Percentiles rank a stretch among this genome's conserved stretches.
phyloP scores from a whole-genome alignment of 2,797 vertebrate species.

The Pantherophis vulpinus region DNA sequence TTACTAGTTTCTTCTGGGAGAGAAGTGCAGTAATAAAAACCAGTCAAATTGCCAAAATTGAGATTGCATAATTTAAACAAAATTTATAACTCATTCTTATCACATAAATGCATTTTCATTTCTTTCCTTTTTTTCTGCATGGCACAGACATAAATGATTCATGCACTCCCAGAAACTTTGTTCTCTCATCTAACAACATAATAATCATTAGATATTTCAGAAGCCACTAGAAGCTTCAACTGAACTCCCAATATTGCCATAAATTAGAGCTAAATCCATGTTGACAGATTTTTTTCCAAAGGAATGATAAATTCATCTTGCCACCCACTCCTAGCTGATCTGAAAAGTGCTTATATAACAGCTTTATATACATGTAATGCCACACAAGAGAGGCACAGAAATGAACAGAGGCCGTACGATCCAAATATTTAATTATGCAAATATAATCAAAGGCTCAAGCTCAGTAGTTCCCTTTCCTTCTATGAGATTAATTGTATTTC shows the following conservation, averaged over 20 bases:
- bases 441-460: conserved; percentile 45
- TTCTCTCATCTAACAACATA: conserved; percentile 60
- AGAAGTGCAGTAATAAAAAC: conserved; percentile 31
- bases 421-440: conserved; percentile 42
- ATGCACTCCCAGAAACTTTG: conserved; percentile 45
- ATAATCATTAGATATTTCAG: conserved; percentile 57
- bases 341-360: conserved; percentile 19
- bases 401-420: conserved; percentile 26
- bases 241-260: conserved; percentile 45
- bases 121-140: conserved; percentile 49
- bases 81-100: conserved; percentile 57
- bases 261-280: conserved; percentile 61
- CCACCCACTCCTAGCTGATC: conserved; percentile 15
- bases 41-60: conserved; percentile 45
- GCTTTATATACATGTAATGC: not conserved
- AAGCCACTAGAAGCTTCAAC: conserved; percentile 54
- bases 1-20: not conserved
- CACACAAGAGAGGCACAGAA: conserved; percentile 16
- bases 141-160: conserved; percentile 56
- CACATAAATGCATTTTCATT: conserved; percentile 38
- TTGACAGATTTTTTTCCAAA: conserved; percentile 42
- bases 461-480: conserved; percentile 50
- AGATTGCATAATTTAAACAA: conserved; percentile 41
- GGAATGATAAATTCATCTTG: conserved; percentile 28
- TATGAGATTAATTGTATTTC: not conserved